Conservation (phyloP, 2,888 invertebrate genomes). For the Eristalinus aeneus region DNA sequence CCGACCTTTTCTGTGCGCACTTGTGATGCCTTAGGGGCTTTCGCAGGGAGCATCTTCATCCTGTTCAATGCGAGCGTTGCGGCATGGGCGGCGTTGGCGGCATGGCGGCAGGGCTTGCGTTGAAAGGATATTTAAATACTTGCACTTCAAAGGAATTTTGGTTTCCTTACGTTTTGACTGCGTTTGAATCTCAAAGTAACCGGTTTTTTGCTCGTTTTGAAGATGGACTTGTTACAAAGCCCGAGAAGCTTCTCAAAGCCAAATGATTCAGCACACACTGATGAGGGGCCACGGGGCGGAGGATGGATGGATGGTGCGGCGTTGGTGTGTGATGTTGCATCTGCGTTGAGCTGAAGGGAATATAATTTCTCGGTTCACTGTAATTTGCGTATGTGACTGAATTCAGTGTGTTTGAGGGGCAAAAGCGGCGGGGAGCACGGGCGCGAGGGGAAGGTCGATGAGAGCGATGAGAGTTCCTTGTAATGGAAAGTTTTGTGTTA, state of each 20-base stretch:
- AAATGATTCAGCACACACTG: constrained; percentile 41
- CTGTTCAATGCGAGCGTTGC: not conserved
- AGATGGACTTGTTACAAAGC: constrained; percentile 58
- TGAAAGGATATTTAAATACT: constrained; percentile 50
- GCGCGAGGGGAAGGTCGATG: not conserved
- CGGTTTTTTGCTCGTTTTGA: constrained; percentile 26
- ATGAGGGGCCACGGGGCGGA: not conserved
- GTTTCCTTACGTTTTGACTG: constrained; percentile 35
- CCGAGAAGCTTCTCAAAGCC: constrained; percentile 38
- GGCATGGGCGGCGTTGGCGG: not conserved
- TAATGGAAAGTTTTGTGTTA: not conserved
- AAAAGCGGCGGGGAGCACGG: too few species aligned
- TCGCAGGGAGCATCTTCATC: constrained; percentile 48
- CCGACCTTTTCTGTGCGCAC: constrained; percentile 48
- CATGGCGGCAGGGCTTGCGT: not conserved
- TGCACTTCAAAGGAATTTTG: constrained; percentile 63
- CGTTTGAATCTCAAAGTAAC: constrained; percentile 57
- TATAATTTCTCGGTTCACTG: constrained; percentile 48
- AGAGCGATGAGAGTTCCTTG: constrained; percentile 1
- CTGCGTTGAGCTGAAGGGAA: constrained; percentile 18
- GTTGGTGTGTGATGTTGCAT: not conserved
- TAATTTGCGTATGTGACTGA: constrained; percentile 25
- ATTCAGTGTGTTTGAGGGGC: not conserved
- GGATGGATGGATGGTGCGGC: not conserved
- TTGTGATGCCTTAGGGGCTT: constrained; percentile 46